phyloP scores from a whole-genome alignment of 2,113 vertebrate species.

The Martes martes region DNA sequence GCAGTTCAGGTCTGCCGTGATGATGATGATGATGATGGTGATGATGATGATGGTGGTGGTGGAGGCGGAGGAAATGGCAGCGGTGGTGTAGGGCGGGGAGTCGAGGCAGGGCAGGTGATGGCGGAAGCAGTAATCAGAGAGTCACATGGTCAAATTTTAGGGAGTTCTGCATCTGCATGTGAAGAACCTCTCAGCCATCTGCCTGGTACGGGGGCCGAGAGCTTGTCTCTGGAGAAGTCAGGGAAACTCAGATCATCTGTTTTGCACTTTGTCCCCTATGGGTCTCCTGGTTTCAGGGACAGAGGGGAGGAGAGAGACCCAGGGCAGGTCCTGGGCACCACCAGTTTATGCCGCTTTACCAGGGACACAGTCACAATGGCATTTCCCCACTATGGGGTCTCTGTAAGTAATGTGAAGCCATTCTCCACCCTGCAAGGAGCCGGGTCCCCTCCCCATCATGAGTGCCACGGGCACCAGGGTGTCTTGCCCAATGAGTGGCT shows the following conservation, averaged over 20 bases:
- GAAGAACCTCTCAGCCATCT: neutral
- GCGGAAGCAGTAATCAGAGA: rapidly evolving
- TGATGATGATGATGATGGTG: neutral
- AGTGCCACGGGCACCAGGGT: neutral
- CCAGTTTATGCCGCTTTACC: neutral
- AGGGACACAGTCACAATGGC: rapidly evolving
- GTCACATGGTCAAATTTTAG: rapidly evolving
- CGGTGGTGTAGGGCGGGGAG: too few relatives aligned
- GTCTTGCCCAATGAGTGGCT: neutral
- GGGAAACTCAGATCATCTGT: neutral
- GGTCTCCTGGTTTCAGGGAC: neutral
- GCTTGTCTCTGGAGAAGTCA: neutral
- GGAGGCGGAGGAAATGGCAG: neutral
- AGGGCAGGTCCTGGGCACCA: rapidly evolving
- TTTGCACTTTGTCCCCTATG: neutral
- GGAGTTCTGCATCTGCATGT: neutral
- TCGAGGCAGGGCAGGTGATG: neutral
- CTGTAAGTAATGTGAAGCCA: neutral
- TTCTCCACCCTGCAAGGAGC: neutral
- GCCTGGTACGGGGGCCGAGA: neutral
- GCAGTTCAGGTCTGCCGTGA: rapidly evolving
- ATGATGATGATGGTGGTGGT: neutral
- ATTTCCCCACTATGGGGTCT: neutral
- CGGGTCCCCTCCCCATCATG: neutral
- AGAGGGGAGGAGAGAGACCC: neutral